phyloP scores from a whole-genome alignment of 2,797 vertebrate species.

The Thripadectes ignobilis region DNA sequence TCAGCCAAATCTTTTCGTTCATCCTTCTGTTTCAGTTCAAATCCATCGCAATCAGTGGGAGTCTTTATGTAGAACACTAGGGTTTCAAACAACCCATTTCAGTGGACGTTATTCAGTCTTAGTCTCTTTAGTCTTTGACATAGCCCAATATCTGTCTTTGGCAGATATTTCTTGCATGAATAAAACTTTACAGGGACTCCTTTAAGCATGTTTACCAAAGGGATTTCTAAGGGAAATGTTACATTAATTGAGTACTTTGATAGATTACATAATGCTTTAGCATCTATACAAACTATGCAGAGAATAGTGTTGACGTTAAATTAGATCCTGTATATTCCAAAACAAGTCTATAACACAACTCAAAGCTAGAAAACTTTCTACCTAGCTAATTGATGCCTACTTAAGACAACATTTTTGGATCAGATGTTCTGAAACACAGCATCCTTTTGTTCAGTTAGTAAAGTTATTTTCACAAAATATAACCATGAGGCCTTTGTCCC shows the following conservation, averaged over 20 bases:
- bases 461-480: background rate
- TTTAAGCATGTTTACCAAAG: background rate
- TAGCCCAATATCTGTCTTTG: background rate
- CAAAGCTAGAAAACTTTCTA: background rate
- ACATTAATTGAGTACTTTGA: background rate
- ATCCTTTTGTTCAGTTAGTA: background rate
- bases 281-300: background rate
- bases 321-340: background rate
- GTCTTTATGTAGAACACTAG: background rate
- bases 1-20: background rate
- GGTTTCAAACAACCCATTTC: background rate
- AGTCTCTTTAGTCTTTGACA: background rate
- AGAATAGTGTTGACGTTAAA: background rate
- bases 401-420: background rate
- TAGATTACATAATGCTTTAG: background rate
- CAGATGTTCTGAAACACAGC: background rate
- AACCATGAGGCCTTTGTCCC: background rate
- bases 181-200: background rate
- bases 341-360: background rate
- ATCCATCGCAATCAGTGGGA: background rate
- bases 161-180: background rate
- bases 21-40: background rate
- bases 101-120: background rate
- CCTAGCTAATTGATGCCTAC: background rate
- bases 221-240: background rate